phyloP scores from a whole-genome alignment of 2,888 invertebrate genomes.

The Lysandra bellargus region DNA sequence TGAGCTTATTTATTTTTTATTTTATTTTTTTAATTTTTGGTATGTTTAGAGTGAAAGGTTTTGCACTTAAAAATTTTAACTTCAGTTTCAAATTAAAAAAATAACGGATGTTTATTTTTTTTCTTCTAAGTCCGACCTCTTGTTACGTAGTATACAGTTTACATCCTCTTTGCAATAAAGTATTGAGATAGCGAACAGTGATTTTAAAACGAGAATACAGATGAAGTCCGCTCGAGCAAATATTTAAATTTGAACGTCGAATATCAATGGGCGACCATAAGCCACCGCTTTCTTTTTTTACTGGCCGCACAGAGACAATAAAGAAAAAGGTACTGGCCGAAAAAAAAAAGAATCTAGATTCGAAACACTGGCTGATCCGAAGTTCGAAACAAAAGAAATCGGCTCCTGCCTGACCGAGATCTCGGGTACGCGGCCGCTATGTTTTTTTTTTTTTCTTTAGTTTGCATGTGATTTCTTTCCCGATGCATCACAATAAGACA shows the following conservation, averaged over 20 bases:
- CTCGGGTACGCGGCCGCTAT: constrained; percentile 74
- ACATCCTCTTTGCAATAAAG: no score
- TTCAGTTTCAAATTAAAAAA: no score
- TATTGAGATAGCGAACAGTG: constrained; percentile 70
- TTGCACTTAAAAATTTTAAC: no score
- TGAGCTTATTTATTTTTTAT: no score
- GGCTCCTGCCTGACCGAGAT: constrained; percentile 79
- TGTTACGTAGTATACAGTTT: no score
- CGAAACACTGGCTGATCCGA: constrained; percentile 79
- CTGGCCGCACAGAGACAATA: constrained; percentile 75
- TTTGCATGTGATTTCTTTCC: constrained; percentile 74
- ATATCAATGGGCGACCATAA: constrained; percentile 81
- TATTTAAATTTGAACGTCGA: constrained; percentile 80
- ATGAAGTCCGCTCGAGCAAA: constrained; percentile 74
- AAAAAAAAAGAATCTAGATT: constrained; percentile 72
- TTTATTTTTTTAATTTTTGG: no score
- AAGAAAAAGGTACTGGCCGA: constrained; percentile 70
- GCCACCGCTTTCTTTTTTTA: constrained; percentile 71
- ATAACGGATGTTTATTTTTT: no score
- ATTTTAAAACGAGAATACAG: constrained; percentile 69
- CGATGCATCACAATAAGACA: constrained; percentile 77
- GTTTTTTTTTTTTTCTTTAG: constrained; percentile 63
- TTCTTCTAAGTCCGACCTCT: no score
- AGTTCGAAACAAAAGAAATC: constrained; percentile 77
- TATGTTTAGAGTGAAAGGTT: no score